Conservation (phyloP, 2,888 invertebrate species). For the Microlaimidae sp. region DNA sequence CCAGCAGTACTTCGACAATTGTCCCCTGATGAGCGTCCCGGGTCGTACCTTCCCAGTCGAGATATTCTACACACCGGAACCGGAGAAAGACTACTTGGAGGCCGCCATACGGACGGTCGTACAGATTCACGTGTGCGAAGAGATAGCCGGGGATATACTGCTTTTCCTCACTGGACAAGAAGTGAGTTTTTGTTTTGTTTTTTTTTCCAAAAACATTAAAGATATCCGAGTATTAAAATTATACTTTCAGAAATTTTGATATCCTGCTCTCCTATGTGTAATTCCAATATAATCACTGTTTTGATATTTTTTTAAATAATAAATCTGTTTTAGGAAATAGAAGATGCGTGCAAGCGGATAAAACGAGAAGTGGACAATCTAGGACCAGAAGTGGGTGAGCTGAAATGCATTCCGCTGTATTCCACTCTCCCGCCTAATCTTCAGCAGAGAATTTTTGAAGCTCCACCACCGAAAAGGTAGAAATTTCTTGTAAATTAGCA, state of each 20-base stretch:
- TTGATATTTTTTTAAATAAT: constrained; percentile 5
- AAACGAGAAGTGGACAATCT: constrained; percentile 86
- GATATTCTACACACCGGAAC: constrained; percentile 97
- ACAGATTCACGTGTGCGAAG: constrained; percentile 70
- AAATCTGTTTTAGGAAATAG: constrained; percentile 54
- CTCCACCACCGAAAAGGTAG: constrained; percentile 76
- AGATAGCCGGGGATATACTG: constrained; percentile 59
- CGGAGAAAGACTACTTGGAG: constrained; percentile 90
- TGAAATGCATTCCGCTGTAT: constrained; percentile 94
- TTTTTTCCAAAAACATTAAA: too few relatives aligned
- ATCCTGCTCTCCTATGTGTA: background rate
- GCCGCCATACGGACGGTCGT: constrained; percentile 94
- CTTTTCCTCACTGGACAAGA: constrained; percentile 67
- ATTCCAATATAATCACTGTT: background rate
- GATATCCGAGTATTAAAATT: too few relatives aligned
- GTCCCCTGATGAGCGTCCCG: constrained; percentile 94
- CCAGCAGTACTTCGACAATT: constrained; percentile 90
- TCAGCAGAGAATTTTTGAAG: constrained; percentile 90
- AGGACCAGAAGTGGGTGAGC: constrained; percentile 85
- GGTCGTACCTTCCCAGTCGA: constrained; percentile 87
- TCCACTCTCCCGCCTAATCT: constrained; percentile 91
- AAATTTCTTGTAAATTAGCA: too few relatives aligned
- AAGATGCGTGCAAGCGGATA: constrained; percentile 93
- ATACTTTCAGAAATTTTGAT: constrained; percentile 1
- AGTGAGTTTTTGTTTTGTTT: too few relatives aligned